Base-by-base conservation (phyloP, 1,140 invertebrate genomes). In the Aphelenchoides besseyi region DNA sequence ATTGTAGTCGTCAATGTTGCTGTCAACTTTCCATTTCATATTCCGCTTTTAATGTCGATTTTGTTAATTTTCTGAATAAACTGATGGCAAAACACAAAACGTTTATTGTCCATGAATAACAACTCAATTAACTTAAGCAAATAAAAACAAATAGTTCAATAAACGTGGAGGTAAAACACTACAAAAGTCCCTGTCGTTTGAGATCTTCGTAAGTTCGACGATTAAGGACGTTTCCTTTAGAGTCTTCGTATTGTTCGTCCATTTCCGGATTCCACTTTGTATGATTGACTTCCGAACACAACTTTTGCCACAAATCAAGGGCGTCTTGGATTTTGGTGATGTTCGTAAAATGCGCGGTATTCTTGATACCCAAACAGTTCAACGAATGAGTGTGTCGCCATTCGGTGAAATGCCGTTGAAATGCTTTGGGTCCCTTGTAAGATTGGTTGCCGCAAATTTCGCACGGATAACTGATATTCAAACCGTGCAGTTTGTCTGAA, bases 341-440 rank as follows among this genome's bases (percentile, higher is more conserved):
- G 86, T 98, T 98, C 5, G 97, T 95, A 88, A 99, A 99, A 88
- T 99, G 97, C 8, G 97, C 95, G 0, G 97, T 99, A 85, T 99
- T 99, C 0, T 96, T 96, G 80, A 99, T 98, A 3, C 96, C 95
- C 1, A 99, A 88, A 86, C 97, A 99, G 3, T 94, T 87, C 96
- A 99, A 98, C 18, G 96, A 96, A 86, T 99, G 95, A 33, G 97
- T 95, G 87, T 99, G 97, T 64, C 97, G 88, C 95, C 97, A 99
- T 87, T 99, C 96, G 1, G 95, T 94, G 88, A 99, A 99, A 87
- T 99, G 97, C 63, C 94, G 88, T 85, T 98, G 96, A 85, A 98
- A 99, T n/a, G 96, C 95, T 86, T 99, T 99, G 0, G 97, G 97
- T 0, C 97, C 97, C 87, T 98, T 96, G 86, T 99, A 99, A 33